A percentile compares a stretch with the other conserved stretches of the same genome.
phyloP scores from a whole-genome alignment of 2,113 vertebrate genomes.

The Scartelaos histophorus region DNA sequence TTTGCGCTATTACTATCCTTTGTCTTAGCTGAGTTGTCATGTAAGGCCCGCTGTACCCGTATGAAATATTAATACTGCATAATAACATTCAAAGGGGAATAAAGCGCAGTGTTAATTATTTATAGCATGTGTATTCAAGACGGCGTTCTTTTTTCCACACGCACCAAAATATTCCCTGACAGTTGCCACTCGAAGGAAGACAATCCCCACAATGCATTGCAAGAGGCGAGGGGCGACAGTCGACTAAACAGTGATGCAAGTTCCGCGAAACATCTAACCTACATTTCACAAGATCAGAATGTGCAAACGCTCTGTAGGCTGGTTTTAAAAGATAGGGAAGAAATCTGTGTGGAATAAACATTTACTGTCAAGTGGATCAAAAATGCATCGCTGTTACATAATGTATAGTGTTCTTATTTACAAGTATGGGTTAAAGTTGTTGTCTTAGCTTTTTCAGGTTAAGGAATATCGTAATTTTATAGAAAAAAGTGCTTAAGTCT shows the following conservation, averaged over 20 bases:
- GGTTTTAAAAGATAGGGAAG: not conserved
- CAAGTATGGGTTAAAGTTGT: not conserved
- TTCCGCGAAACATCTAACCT: constrained; percentile 65
- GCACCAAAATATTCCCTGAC: constrained; percentile 75
- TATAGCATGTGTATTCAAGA: constrained; percentile 81
- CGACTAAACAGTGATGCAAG: constrained; percentile 56
- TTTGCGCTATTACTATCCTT: constrained; percentile 76
- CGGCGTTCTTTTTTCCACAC: constrained; percentile 67
- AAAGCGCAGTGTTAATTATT: constrained; percentile 81
- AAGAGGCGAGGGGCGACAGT: constrained; percentile 39
- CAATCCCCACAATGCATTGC: constrained; percentile 56
- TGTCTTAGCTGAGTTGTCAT: constrained; percentile 78
- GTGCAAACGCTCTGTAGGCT: not conserved
- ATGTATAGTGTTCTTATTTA: constrained; percentile 3
- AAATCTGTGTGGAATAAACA: constrained; percentile 6
- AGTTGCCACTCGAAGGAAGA: constrained; percentile 69
- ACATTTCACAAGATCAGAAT: constrained; percentile 57
- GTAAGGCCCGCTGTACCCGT: constrained; percentile 72
- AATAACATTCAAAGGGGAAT: constrained; percentile 81
- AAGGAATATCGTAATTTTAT: not conserved
- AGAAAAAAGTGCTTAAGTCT: not conserved
- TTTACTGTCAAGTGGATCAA: not conserved
- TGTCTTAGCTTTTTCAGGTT: not conserved
- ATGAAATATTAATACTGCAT: constrained; percentile 83
- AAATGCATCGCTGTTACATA: constrained; percentile 1